Base-by-base conservation (phyloP, 1,140 invertebrate genomes). In the Solenopsis invicta region DNA sequence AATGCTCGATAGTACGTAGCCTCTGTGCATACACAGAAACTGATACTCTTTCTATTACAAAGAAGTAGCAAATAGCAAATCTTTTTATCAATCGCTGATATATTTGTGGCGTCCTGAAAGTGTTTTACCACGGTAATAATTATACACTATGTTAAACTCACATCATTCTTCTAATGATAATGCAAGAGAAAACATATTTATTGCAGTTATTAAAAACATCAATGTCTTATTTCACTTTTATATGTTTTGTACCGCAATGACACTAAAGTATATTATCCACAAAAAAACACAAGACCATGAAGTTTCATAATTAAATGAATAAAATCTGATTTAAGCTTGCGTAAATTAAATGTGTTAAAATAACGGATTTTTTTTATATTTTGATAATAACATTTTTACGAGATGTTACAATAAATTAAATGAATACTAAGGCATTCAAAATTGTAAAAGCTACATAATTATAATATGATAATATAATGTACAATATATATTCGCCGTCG, bases 171-270 rank as follows among this genome's bases (percentile, higher is more conserved):
- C 0, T 21, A 50, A 9, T 52, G 29, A 52, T 29, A 71, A 21
- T 52, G 24, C 50, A 34, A 72, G 0, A 29, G 0, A 67, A 45
- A 0, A 72, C 4, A 0, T 34, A 52, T 71, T 52, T 37, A 16
- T 37, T 75, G 21, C 71, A 74, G 71, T 37, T 75, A 24, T 21
- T 37, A 45, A 76, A 76, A 37, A 52, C 74, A 45, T 76, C 74
- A 0, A 41, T 59, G 34, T 76, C 74, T 59, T 76, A 76, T 59
- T 76, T 76, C 6, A 29, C 2, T 2, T 29, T 29, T 29, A 29
- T 29, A 29, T 29, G 29, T 29, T 29, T 2, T 29, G 2, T 1
- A 0, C 37, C 18, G n/a, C 8, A 76, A 24, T 29, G 1, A 34
- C 16, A 4, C 16, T 0, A n/a, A 54, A 1, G 10, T 34, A n/a